Percentiles rank a stretch among this genome's conserved stretches.
Conservation (phyloP, 35 echinoderm and acorn worm genomes). For the Anneissia japonica region DNA sequence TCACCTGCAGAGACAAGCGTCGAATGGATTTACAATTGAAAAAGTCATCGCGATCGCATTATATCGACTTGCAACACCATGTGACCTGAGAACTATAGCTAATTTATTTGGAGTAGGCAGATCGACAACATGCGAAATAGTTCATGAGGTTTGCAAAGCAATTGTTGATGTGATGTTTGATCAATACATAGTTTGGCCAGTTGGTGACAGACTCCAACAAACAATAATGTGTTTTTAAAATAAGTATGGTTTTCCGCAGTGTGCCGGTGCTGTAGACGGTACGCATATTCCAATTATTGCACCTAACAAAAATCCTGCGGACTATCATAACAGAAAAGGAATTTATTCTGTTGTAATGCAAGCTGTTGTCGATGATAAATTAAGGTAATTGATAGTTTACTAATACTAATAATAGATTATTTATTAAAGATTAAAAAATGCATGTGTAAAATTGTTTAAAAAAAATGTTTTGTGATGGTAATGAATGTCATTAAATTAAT, state of each 20-base stretch:
- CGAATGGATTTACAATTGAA: constrained; percentile 7
- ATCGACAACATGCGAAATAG: constrained; percentile 13
- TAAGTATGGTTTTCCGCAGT: constrained; percentile 5
- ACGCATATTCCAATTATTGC: constrained; percentile 29
- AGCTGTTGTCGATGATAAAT: constrained; percentile 45
- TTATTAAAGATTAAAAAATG: too few relatives aligned
- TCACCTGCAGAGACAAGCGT: background rate
- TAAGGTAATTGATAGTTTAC: too few relatives aligned
- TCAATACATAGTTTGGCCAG: background rate
- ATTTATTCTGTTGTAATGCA: constrained; percentile 28
- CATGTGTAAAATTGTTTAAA: too few relatives aligned
- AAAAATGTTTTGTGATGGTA: too few relatives aligned
- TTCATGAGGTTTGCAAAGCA: background rate
- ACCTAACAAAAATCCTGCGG: constrained; percentile 4
- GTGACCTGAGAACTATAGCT: constrained; percentile 21
- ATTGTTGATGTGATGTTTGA: background rate
- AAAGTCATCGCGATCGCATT: background rate
- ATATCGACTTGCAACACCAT: constrained; percentile 23
- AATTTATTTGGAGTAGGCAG: constrained; percentile 18
- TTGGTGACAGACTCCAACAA: background rate
- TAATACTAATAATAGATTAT: too few relatives aligned
- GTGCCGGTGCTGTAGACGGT: background rate
- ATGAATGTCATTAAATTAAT: too few relatives aligned
- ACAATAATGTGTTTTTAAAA: background rate
- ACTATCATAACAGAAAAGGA: constrained; percentile 53